Evolutionary conservation across 2,888 invertebrate species (phyloP).

Genomic region (Drosophila robusta): DNA sequence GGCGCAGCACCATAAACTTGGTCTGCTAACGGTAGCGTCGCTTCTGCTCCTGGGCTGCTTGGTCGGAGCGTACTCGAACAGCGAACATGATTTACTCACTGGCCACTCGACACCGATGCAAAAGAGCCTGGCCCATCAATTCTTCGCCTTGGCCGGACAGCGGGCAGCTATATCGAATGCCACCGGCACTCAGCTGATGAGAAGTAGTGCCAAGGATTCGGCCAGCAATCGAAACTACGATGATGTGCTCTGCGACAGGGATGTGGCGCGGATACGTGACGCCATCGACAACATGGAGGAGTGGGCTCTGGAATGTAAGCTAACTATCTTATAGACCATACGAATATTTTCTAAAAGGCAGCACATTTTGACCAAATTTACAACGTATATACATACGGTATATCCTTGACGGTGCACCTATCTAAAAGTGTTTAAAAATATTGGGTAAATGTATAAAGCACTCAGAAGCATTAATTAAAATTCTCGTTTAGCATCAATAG

Average conservation of each 20-base stretch:
- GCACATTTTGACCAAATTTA: too few relatives aligned
- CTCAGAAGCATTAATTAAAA: too few relatives aligned
- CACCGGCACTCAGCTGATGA: constrained; percentile 21
- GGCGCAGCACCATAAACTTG: constrained; percentile 28
- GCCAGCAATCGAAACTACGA: constrained; percentile 49
- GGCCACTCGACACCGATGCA: constrained; percentile 66
- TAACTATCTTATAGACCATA: background rate
- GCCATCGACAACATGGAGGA: constrained; percentile 76
- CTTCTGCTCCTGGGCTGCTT: constrained; percentile 36
- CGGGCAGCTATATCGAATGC: constrained; percentile 24
- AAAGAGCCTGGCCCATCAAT: constrained; percentile 77
- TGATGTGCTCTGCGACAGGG: constrained; percentile 65
- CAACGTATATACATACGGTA: too few relatives aligned
- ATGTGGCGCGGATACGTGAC: constrained; percentile 70
- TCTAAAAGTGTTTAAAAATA: too few relatives aligned
- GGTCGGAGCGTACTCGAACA: constrained; percentile 13
- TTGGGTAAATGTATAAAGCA: too few relatives aligned
- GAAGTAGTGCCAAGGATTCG: constrained; percentile 28
- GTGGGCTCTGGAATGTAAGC: constrained; percentile 84
- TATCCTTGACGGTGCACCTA: too few relatives aligned
- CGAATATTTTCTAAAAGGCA: too few relatives aligned
- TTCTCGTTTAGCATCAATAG: too few relatives aligned
- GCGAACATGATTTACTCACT: constrained; percentile 32
- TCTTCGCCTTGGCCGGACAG: constrained; percentile 68
- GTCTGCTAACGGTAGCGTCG: constrained; percentile 28